These are phyloP conservation scores for Rallus limicola DNA, from an alignment of 2,113 vertebrate species.

Conservation along the genomic window DNA sequence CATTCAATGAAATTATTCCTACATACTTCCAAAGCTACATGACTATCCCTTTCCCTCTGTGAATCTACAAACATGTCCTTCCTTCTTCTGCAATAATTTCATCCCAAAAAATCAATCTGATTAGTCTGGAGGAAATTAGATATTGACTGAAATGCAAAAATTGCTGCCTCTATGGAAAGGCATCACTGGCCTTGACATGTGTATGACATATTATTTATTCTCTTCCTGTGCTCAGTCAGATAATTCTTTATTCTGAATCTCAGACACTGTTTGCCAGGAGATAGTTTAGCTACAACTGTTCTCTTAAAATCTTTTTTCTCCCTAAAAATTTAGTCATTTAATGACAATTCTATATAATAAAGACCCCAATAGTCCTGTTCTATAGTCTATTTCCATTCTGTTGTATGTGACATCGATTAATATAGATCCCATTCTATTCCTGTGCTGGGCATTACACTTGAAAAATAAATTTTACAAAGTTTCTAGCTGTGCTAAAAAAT, in stretches of 20 bases:
- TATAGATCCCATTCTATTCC: background rate
- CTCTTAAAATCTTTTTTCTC: background rate
- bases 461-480: background rate
- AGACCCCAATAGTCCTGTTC: background rate
- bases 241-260: background rate
- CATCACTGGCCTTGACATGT: background rate
- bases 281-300: background rate
- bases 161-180: background rate
- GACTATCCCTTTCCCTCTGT: background rate
- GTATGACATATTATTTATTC: background rate
- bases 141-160: slow-evolving; percentile 26
- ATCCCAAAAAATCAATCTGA: background rate
- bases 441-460: background rate
- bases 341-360: background rate
- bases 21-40: background rate
- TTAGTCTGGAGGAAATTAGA: slow-evolving; percentile 29
- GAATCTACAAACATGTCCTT: background rate
- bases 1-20: background rate
- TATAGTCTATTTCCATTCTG: background rate
- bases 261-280: background rate
- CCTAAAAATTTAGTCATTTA: background rate
- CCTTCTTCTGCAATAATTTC: background rate
- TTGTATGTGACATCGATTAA: background rate
- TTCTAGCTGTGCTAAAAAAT: background rate
- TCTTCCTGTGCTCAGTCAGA: background rate